A percentile compares a stretch with the other conserved stretches of the same genome.
Evolutionary conservation across 2,888 invertebrate genomes (phyloP).

Genomic region (Clivina fossor): DNA sequence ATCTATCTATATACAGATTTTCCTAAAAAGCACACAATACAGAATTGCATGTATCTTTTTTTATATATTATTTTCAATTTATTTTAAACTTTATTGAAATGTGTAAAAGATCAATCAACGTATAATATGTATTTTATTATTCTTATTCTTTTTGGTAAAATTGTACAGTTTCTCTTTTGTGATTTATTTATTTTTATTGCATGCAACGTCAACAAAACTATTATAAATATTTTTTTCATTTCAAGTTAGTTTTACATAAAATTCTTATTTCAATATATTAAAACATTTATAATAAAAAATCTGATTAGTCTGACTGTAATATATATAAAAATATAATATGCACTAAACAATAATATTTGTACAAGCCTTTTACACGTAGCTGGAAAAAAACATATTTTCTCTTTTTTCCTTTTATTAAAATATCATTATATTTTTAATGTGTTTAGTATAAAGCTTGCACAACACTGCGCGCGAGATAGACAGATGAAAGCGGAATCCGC

Average conservation of each 20-base stretch:
- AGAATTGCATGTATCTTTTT: constrained; percentile 12
- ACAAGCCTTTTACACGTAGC: constrained; percentile 20
- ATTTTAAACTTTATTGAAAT: constrained; percentile 21
- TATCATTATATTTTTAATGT: no score
- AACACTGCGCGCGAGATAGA: no score
- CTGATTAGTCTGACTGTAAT: constrained; percentile 22
- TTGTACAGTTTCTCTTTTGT: background rate
- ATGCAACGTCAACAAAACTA: constrained; percentile 17
- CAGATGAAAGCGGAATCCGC: no score
- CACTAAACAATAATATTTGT: constrained; percentile 24
- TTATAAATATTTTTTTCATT: no score
- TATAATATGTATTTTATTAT: constrained; percentile 7
- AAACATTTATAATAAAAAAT: constrained; percentile 25
- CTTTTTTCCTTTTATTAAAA: no score
- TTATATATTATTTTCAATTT: no score
- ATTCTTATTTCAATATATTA: constrained; percentile 19
- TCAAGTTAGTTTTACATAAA: constrained; percentile 24
- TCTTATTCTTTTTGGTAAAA: constrained; percentile 11
- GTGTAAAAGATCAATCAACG: constrained; percentile 18
- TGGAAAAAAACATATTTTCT: no score
- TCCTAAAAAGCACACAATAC: constrained; percentile 27
- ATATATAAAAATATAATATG: constrained; percentile 26
- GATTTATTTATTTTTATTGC: no score
- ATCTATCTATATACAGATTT: constrained; percentile 25
- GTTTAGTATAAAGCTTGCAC: no score